Evolutionary conservation across 2,113 vertebrate species (phyloP).

Genomic region (Spizaetus ornatus): DNA sequence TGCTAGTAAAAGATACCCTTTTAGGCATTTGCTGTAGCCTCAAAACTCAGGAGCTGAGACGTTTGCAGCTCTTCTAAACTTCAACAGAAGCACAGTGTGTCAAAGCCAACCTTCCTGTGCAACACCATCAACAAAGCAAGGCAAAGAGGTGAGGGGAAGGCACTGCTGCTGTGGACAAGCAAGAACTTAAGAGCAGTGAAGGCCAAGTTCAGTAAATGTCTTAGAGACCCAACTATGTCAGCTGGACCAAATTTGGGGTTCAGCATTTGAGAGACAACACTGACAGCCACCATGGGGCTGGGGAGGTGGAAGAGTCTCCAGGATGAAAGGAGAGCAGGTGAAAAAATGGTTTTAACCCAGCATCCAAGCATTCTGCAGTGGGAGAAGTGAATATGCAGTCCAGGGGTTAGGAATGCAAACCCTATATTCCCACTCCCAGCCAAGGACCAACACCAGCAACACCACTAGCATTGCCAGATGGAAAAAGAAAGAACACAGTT

Average conservation of each 20-base stretch:
- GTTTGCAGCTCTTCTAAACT: neutral
- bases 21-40: neutral
- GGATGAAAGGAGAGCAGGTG: neutral
- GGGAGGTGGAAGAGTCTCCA: neutral
- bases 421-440: rapidly evolving
- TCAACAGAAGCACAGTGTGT: neutral
- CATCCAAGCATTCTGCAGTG: neutral
- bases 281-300: rapidly evolving
- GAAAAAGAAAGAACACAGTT: neutral
- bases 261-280: neutral
- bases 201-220: neutral
- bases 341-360: neutral
- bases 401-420: neutral
- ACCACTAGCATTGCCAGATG: neutral
- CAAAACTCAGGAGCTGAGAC: neutral
- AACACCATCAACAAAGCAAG: neutral
- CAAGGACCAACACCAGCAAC: neutral
- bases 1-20: neutral
- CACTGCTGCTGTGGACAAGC: neutral
- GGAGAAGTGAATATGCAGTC: neutral
- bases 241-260: neutral
- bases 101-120: neutral
- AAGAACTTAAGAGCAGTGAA: neutral
- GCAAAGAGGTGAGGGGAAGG: neutral
- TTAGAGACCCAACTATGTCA: neutral